These are phyloP conservation scores for Aphaenogaster ashmeadi DNA, from an alignment of 1,140 invertebrate genomes.

Conservation along the genomic window DNA sequence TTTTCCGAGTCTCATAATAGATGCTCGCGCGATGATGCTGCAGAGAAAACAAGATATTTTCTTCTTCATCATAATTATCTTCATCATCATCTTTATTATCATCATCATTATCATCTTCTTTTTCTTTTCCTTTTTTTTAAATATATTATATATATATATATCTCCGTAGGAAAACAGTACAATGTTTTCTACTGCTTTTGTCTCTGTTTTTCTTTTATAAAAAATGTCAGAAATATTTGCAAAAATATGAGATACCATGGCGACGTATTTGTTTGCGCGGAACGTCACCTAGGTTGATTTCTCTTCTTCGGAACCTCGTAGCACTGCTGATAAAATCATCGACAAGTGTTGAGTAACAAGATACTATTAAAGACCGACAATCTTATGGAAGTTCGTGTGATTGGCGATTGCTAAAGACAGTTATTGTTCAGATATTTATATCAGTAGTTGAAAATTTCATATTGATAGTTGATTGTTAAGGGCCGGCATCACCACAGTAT, in stretches of 20 bases:
- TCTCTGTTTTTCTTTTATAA: not conserved
- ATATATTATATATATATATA: not conserved
- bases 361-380: not conserved
- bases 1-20: not conserved
- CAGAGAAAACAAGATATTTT: not conserved
- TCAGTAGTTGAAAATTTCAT: not conserved
- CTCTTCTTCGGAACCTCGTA: not conserved
- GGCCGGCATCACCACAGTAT: too few species aligned
- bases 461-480: not conserved
- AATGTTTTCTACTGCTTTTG: not conserved
- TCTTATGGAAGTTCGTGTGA: not conserved
- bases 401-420: not conserved
- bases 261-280: not conserved
- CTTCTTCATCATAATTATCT: not conserved
- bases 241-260: not conserved
- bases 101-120: not conserved
- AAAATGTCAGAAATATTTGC: not conserved
- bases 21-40: not conserved
- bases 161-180: not conserved
- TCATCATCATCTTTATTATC: not conserved
- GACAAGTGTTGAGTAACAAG: not conserved
- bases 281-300: not conserved
- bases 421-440: not conserved
- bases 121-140: not conserved
- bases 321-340: constrained; percentile 18